Conservation (phyloP, 2,113 vertebrate species). For the Brachirus orientalis region DNA sequence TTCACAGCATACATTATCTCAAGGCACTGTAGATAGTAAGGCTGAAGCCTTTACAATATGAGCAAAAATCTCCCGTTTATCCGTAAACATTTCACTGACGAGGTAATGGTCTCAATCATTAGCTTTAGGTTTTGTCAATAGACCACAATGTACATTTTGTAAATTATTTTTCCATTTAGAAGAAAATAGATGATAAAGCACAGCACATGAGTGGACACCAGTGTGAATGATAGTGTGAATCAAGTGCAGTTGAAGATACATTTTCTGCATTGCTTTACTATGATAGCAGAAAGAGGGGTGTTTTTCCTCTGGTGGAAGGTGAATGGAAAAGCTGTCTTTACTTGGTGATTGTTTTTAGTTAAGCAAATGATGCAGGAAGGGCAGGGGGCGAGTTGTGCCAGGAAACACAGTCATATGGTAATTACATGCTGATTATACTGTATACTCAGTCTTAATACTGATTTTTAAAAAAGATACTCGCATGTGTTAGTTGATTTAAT, state of each 20-base stretch:
- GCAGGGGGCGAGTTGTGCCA: background rate
- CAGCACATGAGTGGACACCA: too few species aligned
- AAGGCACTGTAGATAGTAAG: too few species aligned
- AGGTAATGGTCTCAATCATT: too few species aligned
- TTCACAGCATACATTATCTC: too few species aligned
- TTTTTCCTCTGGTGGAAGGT: background rate
- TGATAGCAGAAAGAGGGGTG: background rate
- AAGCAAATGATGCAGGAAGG: slow-evolving; percentile 8
- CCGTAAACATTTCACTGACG: too few species aligned
- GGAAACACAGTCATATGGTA: background rate
- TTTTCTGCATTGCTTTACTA: background rate
- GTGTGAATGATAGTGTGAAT: too few species aligned
- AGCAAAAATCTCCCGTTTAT: too few species aligned
- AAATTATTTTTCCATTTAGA: too few species aligned
- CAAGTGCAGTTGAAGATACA: background rate
- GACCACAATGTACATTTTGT: too few species aligned
- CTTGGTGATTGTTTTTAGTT: slow-evolving; percentile 4
- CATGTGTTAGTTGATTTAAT: background rate
- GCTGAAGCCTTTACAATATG: too few species aligned
- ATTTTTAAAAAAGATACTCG: background rate
- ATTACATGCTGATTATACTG: background rate
- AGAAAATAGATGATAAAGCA: too few species aligned
- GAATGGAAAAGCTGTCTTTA: background rate
- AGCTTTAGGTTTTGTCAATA: too few species aligned
- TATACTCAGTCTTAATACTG: background rate